Base-by-base conservation (phyloP, 2,888 invertebrate species). In the Zygaena filipendulae region DNA sequence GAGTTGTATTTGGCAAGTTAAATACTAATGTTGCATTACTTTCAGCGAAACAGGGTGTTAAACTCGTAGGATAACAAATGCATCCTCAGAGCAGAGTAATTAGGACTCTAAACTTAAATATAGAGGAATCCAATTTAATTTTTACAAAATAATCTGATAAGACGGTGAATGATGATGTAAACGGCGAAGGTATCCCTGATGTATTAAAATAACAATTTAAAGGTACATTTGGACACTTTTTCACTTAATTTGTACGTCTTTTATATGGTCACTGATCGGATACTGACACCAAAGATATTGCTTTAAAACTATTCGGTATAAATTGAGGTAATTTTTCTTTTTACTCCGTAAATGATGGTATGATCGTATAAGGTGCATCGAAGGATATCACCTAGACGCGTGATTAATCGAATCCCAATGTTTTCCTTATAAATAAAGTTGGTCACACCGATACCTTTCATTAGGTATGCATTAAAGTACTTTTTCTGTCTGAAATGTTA, bases 361-460 rank as follows among this genome's bases (percentile, higher is more conserved):
- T 50, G 45, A 42, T 52, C 52, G 43, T 50, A 44, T 47, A 55
- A 49, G 52, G 47, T 35, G 42, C 23, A 18, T 13, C 39, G 49
- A 69, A 70, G 67, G 67, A 53, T 56, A 60, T 56, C 61, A 40
- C 43, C 45, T 43, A 40, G 33, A 47, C 36, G 33, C 35, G 47
- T 51, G 48, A 55, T 47, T 55, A 52, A 51, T 52, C 49, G 47
- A 51, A 51, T 55, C 47, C 56, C 54, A 45, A 49, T 58, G 52
- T 59, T 67, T 57, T 47, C 64, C 60, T 64, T 69, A 60, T 66
- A 51, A 62, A 69, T 69, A 61, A 59, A 66, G 63, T 60, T 59
- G 66, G 67, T 63, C 56, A 52, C 60, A 57, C 59, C 53, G 57
- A 63, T 56, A 62, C 59, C 56, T 52, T 59, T 64, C 52, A 62